A percentile compares a stretch with the other conserved stretches of the same genome.
These are phyloP conservation scores for Drosophila pseudoobscura DNA, from an alignment of 1,140 invertebrate genomes.

Conservation along the genomic window DNA sequence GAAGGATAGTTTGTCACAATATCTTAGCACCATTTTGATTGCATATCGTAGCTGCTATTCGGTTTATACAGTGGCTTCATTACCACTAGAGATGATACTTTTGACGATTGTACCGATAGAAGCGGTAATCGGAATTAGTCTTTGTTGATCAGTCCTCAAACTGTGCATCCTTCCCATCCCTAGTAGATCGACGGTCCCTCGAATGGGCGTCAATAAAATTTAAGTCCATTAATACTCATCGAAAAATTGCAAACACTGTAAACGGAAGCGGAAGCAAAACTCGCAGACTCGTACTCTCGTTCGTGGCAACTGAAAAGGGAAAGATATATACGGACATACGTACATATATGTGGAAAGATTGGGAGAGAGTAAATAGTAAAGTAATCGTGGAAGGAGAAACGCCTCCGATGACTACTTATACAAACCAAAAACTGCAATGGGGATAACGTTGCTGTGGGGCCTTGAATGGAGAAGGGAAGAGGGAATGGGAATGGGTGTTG, in stretches of 20 bases:
- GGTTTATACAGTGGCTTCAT: too few species aligned
- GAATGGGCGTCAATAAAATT: constrained; percentile 73
- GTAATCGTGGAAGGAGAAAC: constrained; percentile 46
- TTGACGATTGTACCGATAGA: too few species aligned
- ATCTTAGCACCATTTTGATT: too few species aligned
- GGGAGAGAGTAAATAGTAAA: background rate
- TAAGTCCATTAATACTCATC: constrained; percentile 78
- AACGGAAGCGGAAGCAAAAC: constrained; percentile 77
- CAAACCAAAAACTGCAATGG: constrained; percentile 75
- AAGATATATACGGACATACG: constrained; percentile 1
- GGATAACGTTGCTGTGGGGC: constrained; percentile 26
- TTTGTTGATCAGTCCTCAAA: constrained; percentile 5
- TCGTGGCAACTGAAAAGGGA: constrained; percentile 40
- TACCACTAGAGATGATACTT: too few species aligned
- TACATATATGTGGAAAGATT: background rate
- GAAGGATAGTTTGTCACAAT: too few species aligned
- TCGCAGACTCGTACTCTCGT: constrained; percentile 18
- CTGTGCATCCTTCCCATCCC: constrained; percentile 12
- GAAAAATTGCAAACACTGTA: constrained; percentile 79
- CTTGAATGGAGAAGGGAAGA: background rate
- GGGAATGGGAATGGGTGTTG: constrained; percentile 36
- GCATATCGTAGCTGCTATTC: too few species aligned
- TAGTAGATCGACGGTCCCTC: constrained; percentile 30
- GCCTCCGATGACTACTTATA: constrained; percentile 77
- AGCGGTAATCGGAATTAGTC: too few species aligned